phyloP scores from a whole-genome alignment of 2,888 invertebrate genomes.

The Antheraea assamensis region DNA sequence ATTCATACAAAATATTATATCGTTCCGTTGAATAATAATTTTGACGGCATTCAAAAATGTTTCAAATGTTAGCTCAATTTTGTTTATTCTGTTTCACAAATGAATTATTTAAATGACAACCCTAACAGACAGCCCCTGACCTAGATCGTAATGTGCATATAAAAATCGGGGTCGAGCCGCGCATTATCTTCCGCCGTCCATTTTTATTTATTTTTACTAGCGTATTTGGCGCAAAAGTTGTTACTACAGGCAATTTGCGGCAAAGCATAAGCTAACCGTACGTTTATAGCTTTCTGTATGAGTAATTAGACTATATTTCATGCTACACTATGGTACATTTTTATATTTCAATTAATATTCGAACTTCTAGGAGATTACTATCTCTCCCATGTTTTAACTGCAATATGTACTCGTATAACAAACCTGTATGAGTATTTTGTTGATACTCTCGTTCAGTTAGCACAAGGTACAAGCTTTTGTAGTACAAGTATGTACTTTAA shows the following conservation, averaged over 20 bases:
- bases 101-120: constrained; percentile 14
- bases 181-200: constrained; percentile 33
- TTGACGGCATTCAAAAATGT: not conserved
- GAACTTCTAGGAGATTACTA: not conserved
- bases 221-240: constrained; percentile 18
- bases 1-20: not conserved
- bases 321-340: not conserved
- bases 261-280: constrained; percentile 12
- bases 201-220: constrained; percentile 26
- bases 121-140: constrained; percentile 47
- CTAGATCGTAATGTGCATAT: constrained; percentile 52
- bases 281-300: constrained; percentile 1
- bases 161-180: constrained; percentile 47
- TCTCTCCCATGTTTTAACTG: too few species aligned
- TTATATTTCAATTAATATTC: not conserved
- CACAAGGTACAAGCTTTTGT: too few species aligned
- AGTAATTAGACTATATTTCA: constrained; percentile 19
- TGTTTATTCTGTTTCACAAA: not conserved
- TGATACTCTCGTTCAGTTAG: too few species aligned
- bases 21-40: not conserved
- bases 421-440: too few species aligned
- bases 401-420: too few species aligned
- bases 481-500: too few species aligned
- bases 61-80: constrained; percentile 1
- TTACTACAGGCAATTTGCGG: constrained; percentile 21